phyloP scores from a whole-genome alignment of 2,113 vertebrate species.

The Archocentrus centrarchus region DNA sequence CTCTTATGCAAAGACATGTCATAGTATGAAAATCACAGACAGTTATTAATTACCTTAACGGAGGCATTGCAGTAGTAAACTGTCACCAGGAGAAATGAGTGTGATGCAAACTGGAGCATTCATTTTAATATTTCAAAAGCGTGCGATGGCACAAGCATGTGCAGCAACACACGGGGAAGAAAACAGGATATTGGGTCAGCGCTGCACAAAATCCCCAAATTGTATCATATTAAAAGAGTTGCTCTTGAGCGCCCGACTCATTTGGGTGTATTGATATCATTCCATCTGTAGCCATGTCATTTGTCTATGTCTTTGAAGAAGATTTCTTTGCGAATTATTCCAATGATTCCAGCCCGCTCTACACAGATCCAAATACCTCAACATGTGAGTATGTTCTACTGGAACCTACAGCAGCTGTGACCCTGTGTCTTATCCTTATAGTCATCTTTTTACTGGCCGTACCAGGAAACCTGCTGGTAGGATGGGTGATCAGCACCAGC shows the following conservation, averaged over 20 bases:
- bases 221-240: neutral
- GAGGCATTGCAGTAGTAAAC: neutral
- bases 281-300: slow-evolving; percentile 18
- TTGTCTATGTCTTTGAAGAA: rapidly evolving
- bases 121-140: neutral
- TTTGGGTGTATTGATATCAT: neutral
- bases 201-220: neutral
- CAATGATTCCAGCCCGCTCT: neutral
- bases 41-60: neutral
- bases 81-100: rapidly evolving
- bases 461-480: slow-evolving; percentile 77
- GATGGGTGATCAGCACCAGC: slow-evolving; percentile 68
- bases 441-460: slow-evolving; percentile 75
- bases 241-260: neutral
- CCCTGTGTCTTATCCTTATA: slow-evolving; percentile 5
- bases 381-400: neutral
- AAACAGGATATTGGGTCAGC: slow-evolving; percentile 42
- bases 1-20: too few species aligned
- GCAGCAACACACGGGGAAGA: neutral
- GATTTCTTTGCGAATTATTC: neutral
- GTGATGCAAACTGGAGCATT: neutral
- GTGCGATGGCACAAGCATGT: neutral
- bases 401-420: neutral
- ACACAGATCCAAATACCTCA: rapidly evolving
- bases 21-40: rapidly evolving